Evolutionary conservation across 2,113 vertebrate genomes (phyloP).

Genomic region (Mesoclemmys tuberculata): DNA sequence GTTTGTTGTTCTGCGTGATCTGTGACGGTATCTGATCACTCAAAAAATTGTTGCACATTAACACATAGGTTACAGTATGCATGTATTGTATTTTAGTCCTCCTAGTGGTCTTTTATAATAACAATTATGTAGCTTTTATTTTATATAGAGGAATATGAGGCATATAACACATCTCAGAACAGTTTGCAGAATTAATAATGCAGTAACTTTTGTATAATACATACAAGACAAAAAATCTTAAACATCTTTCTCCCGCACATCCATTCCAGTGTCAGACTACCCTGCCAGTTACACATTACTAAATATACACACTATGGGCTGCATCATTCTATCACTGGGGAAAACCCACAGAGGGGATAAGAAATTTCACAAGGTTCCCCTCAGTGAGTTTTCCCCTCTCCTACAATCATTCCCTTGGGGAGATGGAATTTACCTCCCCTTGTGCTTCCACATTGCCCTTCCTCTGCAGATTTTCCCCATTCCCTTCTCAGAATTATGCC

Average conservation of each 20-base stretch:
- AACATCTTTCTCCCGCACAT: background rate
- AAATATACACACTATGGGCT: background rate
- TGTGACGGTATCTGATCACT: background rate
- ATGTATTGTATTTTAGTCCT: conserved; percentile 73
- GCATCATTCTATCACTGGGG: background rate
- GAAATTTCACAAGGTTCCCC: background rate
- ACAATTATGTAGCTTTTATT: conserved; percentile 18
- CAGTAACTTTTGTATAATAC: background rate
- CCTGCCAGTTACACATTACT: background rate
- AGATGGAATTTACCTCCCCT: background rate
- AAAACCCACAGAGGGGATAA: background rate
- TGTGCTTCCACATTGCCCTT: background rate
- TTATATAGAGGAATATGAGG: background rate
- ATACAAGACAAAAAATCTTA: background rate
- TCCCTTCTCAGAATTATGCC: background rate
- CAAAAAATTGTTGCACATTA: background rate
- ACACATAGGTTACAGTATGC: background rate
- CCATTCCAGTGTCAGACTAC: background rate
- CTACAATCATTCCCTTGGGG: background rate
- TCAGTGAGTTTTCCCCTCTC: background rate
- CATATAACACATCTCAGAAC: background rate
- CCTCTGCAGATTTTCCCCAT: background rate
- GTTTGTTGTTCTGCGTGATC: background rate
- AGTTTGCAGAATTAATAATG: background rate
- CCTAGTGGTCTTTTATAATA: conserved; percentile 64